These are phyloP conservation scores for Nannospalax galili DNA, from an alignment of 2,113 vertebrate species.

Conservation along the genomic window DNA sequence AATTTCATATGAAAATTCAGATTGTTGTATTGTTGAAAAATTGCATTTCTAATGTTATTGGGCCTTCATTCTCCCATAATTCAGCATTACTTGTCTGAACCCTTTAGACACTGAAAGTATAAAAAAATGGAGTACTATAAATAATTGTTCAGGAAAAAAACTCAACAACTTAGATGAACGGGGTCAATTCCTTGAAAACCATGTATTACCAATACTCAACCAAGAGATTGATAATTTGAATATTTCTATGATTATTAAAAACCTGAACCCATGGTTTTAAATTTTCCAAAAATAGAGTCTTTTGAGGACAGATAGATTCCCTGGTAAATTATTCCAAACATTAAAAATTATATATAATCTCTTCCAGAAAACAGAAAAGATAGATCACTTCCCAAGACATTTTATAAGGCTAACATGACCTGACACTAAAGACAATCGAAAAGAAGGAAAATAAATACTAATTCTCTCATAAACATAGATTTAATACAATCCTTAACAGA, in stretches of 20 bases:
- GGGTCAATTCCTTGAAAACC: background rate
- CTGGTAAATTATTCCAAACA: background rate
- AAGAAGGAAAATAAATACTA: background rate
- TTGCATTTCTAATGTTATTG: background rate
- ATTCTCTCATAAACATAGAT: background rate
- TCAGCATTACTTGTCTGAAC: background rate
- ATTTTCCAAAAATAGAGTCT: background rate
- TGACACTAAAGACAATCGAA: background rate
- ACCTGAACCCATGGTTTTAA: background rate
- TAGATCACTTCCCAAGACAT: background rate
- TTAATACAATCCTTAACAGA: background rate
- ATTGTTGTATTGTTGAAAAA: slow-evolving; percentile 26
- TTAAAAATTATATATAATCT: background rate
- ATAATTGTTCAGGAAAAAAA: background rate
- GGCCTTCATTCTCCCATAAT: background rate
- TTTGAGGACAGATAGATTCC: background rate
- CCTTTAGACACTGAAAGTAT: background rate
- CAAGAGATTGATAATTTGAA: slow-evolving; percentile 15
- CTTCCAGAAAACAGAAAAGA: slow-evolving; percentile 9
- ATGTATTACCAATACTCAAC: background rate
- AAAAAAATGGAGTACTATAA: background rate
- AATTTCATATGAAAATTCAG: background rate
- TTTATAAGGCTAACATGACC: background rate
- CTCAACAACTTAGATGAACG: background rate
- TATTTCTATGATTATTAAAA: background rate